phyloP scores from a whole-genome alignment of 2,888 invertebrate species.

The Cynaeus angustus region DNA sequence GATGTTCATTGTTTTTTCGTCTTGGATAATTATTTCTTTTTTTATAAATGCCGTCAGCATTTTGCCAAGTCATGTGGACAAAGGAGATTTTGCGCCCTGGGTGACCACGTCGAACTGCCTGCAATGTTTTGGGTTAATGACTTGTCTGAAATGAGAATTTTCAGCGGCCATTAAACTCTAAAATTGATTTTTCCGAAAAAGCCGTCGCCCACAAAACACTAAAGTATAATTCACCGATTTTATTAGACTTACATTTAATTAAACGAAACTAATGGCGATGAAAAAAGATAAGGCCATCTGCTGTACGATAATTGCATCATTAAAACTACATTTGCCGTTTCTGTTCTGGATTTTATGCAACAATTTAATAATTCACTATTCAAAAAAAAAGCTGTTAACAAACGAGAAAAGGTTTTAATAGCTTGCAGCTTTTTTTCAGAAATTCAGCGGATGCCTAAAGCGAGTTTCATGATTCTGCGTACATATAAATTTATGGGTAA shows the following conservation, averaged over 20 bases:
- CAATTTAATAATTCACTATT: slow-evolving; percentile 33
- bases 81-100: slow-evolving; percentile 6
- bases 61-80: slow-evolving; percentile 9
- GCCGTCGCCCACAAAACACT: slow-evolving; percentile 15
- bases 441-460: slow-evolving; percentile 35
- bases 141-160: slow-evolving; percentile 14
- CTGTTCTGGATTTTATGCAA: slow-evolving; percentile 39
- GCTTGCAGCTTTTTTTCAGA: slow-evolving; percentile 18
- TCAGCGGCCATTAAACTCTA: neutral
- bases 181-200: slow-evolving; percentile 29
- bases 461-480: slow-evolving; percentile 23
- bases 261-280: slow-evolving; percentile 33
- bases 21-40: slow-evolving; percentile 15
- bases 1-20: slow-evolving; percentile 9
- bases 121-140: slow-evolving; percentile 19
- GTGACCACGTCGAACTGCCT: neutral
- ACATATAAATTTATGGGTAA: slow-evolving; percentile 31
- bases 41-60: slow-evolving; percentile 11
- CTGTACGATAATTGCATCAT: slow-evolving; percentile 33
- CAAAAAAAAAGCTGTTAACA: slow-evolving; percentile 32
- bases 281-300: slow-evolving; percentile 42
- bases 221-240: slow-evolving; percentile 33
- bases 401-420: slow-evolving; percentile 39
- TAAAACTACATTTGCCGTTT: slow-evolving; percentile 40
- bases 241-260: slow-evolving; percentile 31